A percentile compares a stretch with the other conserved stretches of the same genome.
These are phyloP conservation scores for Epinephelus malabaricus DNA, from an alignment of 2,797 vertebrate species.

Conservation along the genomic window DNA sequence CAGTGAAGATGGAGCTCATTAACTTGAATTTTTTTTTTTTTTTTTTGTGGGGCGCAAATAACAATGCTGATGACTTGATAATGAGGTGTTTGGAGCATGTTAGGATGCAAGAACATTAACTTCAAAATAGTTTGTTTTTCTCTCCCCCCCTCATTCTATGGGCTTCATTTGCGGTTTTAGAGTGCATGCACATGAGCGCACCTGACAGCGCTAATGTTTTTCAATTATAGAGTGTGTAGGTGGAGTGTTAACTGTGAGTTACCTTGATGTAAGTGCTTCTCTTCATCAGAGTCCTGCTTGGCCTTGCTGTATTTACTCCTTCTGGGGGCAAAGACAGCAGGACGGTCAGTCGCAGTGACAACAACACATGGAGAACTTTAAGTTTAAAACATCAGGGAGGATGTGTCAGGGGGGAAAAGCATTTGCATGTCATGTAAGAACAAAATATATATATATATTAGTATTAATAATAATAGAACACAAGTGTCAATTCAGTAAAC, in stretches of 20 bases:
- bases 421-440: background rate
- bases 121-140: conserved; percentile 59
- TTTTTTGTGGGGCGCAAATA: conserved; percentile 66
- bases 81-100: conserved; percentile 72
- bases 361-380: background rate
- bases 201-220: conserved; percentile 63
- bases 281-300: conserved; percentile 97
- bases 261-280: conserved; percentile 98
- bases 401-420: background rate
- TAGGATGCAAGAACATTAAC: conserved; percentile 60
- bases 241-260: conserved; percentile 51
- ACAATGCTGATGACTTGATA: conserved; percentile 76
- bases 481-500: conserved; percentile 13
- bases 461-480: background rate
- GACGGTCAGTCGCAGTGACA: conserved; percentile 48
- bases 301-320: conserved; percentile 99
- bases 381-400: conserved; percentile 5
- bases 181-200: conserved; percentile 44
- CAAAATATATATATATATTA: background rate
- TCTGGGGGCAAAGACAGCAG: conserved; percentile 83
- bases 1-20: conserved; percentile 71
- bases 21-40: conserved; percentile 37
- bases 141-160: conserved; percentile 38
- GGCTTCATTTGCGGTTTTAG: conserved; percentile 57
- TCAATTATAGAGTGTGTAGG: conserved; percentile 46